Conservation (phyloP, 2,888 invertebrate species). For the Heliconius cydno region DNA sequence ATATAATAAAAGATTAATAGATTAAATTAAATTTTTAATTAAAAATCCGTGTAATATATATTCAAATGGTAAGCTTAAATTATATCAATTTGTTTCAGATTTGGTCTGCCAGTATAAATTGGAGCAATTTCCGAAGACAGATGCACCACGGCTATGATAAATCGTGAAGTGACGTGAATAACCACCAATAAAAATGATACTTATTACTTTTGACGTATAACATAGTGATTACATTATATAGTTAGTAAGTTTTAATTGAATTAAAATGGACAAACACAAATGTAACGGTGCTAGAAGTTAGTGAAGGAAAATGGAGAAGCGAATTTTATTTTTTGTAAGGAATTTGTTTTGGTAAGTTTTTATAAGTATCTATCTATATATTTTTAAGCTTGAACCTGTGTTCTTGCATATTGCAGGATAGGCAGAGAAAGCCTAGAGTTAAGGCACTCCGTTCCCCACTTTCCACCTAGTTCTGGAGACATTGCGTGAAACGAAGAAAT, state of each 20-base stretch:
- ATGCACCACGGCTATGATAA: slow-evolving; percentile 37
- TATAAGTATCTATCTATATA: neutral
- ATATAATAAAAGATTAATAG: neutral
- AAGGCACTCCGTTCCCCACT: no score
- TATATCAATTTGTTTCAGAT: slow-evolving; percentile 49
- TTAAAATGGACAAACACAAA: slow-evolving; percentile 44
- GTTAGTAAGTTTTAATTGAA: slow-evolving; percentile 20
- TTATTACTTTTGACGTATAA: slow-evolving; percentile 40
- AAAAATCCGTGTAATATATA: neutral
- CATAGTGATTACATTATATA: slow-evolving; percentile 18
- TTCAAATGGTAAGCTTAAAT: slow-evolving; percentile 17
- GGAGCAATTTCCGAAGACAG: slow-evolving; percentile 20
- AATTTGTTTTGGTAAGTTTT: slow-evolving; percentile 66
- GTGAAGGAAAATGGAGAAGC: slow-evolving; percentile 61
- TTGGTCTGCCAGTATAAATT: slow-evolving; percentile 29
- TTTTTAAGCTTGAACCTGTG: no score
- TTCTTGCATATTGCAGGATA: no score
- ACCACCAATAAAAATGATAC: slow-evolving; percentile 38
- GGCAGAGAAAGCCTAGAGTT: no score
- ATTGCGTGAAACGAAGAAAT: no score
- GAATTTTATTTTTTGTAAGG: slow-evolving; percentile 55
- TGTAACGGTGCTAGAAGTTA: slow-evolving; percentile 33
- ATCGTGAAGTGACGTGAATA: slow-evolving; percentile 44
- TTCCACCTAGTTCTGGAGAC: no score
- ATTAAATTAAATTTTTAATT: neutral